phyloP scores from a whole-genome alignment of 2,888 invertebrate species.

The Plebejus argus region DNA sequence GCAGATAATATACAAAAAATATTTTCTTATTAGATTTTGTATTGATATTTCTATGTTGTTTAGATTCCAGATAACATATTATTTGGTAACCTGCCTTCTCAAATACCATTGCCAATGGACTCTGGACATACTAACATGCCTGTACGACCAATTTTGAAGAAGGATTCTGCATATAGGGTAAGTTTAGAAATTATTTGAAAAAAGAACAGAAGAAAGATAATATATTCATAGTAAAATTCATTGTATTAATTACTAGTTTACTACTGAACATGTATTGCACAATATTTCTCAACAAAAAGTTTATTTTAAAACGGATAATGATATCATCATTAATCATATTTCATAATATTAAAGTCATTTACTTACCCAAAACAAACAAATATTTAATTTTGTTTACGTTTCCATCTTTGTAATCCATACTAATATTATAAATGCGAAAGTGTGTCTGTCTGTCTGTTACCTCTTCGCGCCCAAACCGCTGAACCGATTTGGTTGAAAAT shows the following conservation, averaged over 20 bases:
- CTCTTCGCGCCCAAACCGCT: too few relatives aligned
- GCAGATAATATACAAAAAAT: too few relatives aligned
- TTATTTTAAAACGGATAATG: not conserved
- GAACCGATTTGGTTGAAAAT: too few relatives aligned
- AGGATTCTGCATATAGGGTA: slow-evolving; percentile 82
- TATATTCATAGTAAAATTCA: too few relatives aligned
- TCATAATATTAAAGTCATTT: not conserved
- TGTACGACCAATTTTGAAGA: slow-evolving; percentile 87
- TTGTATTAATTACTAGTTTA: too few relatives aligned
- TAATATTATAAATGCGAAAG: too few relatives aligned
- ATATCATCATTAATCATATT: too few relatives aligned
- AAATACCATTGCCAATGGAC: slow-evolving; percentile 80
- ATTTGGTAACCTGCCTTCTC: slow-evolving; percentile 75
- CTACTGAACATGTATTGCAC: slow-evolving; percentile 20
- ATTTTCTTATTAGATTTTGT: not conserved
- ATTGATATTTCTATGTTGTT: slow-evolving; percentile 40
- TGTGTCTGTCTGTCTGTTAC: too few relatives aligned
- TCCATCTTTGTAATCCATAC: too few relatives aligned
- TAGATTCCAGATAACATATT: slow-evolving; percentile 77
- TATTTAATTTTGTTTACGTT: too few relatives aligned
- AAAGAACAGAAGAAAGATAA: too few relatives aligned
- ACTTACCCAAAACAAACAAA: not conserved
- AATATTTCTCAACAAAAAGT: slow-evolving; percentile 18
- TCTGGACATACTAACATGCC: slow-evolving; percentile 67
- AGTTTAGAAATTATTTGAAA: slow-evolving; percentile 39